Percentiles rank a stretch among this genome's conserved stretches.
Conservation (phyloP, 2,113 vertebrate genomes). For the Mandrillus leucophaeus region DNA sequence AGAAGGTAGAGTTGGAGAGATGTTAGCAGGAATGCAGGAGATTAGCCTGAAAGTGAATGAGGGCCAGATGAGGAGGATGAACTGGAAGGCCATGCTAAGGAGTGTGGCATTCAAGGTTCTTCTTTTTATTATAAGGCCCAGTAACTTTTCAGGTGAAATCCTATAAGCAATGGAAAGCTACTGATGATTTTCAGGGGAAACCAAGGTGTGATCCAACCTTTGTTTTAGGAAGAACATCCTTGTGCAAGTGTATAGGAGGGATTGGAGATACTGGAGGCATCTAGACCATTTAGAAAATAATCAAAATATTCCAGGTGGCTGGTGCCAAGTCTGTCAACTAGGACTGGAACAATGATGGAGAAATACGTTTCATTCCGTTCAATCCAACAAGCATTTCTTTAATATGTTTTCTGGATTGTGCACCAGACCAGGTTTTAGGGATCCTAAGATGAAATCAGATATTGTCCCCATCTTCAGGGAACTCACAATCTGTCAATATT, state of each 20-base stretch:
- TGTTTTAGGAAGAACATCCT: constrained; percentile 27
- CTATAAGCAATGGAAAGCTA: neutral
- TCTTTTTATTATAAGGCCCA: neutral
- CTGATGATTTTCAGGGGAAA: neutral
- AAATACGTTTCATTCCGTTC: neutral
- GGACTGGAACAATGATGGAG: neutral
- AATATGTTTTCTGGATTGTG: neutral
- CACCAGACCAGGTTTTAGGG: neutral
- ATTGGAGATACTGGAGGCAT: neutral
- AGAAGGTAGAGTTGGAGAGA: neutral
- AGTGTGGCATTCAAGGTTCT: neutral
- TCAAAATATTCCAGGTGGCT: neutral
- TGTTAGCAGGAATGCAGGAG: neutral
- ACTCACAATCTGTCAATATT: neutral
- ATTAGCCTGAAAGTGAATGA: neutral
- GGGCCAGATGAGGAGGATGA: neutral
- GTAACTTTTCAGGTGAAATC: neutral
- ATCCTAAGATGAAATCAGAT: constrained; percentile 22
- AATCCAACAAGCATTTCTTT: neutral
- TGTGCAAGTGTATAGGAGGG: neutral
- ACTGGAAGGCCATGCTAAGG: neutral
- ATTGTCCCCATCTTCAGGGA: neutral
- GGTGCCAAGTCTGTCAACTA: neutral
- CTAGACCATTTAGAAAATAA: neutral
- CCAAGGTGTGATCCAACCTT: neutral